A percentile compares a stretch with the other conserved stretches of the same genome.
Conservation (phyloP, 37 sponge, comb jelly and placozoan species). For the Halisarca cf. caerulea region DNA sequence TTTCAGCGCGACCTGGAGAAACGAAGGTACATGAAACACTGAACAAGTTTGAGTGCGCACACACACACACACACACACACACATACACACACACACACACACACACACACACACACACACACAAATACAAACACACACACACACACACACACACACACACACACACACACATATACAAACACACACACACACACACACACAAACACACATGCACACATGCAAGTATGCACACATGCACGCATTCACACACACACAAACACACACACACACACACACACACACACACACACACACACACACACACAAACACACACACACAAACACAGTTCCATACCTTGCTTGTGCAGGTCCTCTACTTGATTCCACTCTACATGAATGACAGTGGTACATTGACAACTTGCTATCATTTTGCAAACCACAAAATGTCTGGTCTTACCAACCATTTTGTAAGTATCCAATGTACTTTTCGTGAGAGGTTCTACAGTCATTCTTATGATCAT, state of each 20-base stretch:
- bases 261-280: constrained; percentile 28
- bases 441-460: constrained; percentile 42
- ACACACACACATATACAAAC: constrained; percentile 25
- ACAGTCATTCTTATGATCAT: background rate
- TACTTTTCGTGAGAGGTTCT: constrained; percentile 11
- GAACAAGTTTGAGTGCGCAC: no score
- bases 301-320: background rate
- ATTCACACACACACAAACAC: constrained; percentile 19
- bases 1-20: background rate
- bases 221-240: background rate
- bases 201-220: constrained; percentile 4
- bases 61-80: background rate
- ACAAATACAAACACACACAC: constrained; percentile 17
- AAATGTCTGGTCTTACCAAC: background rate
- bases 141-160: constrained; percentile 28
- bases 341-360: background rate
- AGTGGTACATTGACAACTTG: background rate
- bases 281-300: constrained; percentile 26
- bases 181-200: constrained; percentile 32
- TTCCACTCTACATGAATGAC: background rate
- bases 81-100: constrained; percentile 15
- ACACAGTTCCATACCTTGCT: background rate
- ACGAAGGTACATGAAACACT: no score
- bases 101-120: constrained; percentile 30
- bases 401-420: background rate